Evolutionary conservation across 2,113 vertebrate genomes (phyloP), one percentile per base, ranked within the genome.

Genomic region (Catagonus wagneri): DNA sequence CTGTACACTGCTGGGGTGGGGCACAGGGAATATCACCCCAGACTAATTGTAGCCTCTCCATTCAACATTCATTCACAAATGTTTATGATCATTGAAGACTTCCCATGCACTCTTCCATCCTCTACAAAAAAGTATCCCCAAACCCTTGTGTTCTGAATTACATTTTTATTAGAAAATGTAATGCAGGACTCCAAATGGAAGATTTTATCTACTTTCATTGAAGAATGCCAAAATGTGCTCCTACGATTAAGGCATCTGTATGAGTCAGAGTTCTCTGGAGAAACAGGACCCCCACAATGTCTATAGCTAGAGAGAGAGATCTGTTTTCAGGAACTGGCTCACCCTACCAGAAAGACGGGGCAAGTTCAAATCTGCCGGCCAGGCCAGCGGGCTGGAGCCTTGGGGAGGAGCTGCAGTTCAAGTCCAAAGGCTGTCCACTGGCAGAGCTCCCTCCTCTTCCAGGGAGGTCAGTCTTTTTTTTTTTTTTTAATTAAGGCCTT

Each of bases 141-240:
- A 83, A 15, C 60, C 52, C 56, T 50, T 66, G 12, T 6, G 10
- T 69, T 80, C 17, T 69, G 44, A 84, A 23, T 88, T 93, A 68
- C 1, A 39, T 63, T 87, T 92, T 97, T 95, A 95, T 72, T 69
- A 88, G 89, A 72, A 97, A 89, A 79, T 76, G 25, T 91, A 93
- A 92, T 52, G 39, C 34, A 34, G 14, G 58, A 94, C 66, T 10
- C 90, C 27, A 97, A 11, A 60, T 23, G 89, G 94, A 79, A 96
- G 69, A 36, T 27, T 81, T 60, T 93, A 89, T 90, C 68, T 29
- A 81, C 97, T 92, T 95, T 79, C 86, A 39, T 56, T 66, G 54
- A 72, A 97, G 44, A 92, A 96, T 92, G 96, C 29, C 60, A 93
- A 89, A 52, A 96, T n/a, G 5, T 19, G 71, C 71, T 97, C 84